Percentiles rank a stretch among this genome's conserved stretches.
Conservation (phyloP, 2,888 invertebrate genomes). For the Urechis unicinctus region DNA sequence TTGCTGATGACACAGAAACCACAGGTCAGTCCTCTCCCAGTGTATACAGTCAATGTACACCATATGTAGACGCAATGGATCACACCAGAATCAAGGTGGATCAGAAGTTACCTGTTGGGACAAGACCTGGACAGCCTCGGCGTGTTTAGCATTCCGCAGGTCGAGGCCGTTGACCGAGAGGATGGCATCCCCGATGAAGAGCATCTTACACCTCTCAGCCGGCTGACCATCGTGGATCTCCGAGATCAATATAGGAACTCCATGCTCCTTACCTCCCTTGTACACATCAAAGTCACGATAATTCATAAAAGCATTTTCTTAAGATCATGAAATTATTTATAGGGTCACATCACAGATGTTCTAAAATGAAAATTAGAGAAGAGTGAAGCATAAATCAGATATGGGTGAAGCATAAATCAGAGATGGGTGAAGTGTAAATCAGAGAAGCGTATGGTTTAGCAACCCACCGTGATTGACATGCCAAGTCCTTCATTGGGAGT, state of each 20-base stretch:
- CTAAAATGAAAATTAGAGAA: too few species aligned
- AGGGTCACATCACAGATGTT: too few species aligned
- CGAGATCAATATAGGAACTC: constrained; percentile 77
- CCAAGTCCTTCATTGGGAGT: constrained; percentile 74
- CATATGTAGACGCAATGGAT: too few species aligned
- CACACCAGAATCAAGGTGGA: too few species aligned
- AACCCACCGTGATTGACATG: constrained; percentile 65
- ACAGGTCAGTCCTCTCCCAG: neutral
- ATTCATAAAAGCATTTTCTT: too few species aligned
- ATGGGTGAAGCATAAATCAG: neutral
- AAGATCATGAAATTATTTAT: too few species aligned
- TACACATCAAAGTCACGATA: constrained; percentile 1
- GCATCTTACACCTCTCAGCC: constrained; percentile 65
- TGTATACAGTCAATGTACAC: neutral
- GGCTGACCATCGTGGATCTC: constrained; percentile 73
- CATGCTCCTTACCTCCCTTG: constrained; percentile 79
- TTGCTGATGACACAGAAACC: constrained; percentile 37
- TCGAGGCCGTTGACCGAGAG: constrained; percentile 73
- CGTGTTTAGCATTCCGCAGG: constrained; percentile 70
- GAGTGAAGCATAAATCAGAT: too few species aligned
- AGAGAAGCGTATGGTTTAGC: neutral
- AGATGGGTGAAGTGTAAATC: neutral
- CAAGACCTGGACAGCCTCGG: constrained; percentile 73
- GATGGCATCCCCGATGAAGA: constrained; percentile 80
- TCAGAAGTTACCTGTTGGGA: constrained; percentile 60